A percentile compares a stretch with the other conserved stretches of the same genome.
Conservation (phyloP, 2,797 vertebrate genomes). For the Enteromius unitaeniatus region DNA sequence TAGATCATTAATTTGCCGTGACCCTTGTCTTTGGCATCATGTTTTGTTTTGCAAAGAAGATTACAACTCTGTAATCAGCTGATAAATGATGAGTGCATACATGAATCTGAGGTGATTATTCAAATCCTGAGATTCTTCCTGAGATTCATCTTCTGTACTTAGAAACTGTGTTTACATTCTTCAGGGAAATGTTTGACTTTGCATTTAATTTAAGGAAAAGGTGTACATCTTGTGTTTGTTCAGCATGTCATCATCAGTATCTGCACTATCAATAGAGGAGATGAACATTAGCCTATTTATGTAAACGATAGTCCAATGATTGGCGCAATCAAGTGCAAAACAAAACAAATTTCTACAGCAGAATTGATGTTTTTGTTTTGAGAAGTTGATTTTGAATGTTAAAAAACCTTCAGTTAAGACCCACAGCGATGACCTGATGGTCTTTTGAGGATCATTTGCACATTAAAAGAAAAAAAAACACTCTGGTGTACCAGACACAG, state of each 20-base stretch:
- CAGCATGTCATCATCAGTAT: too few species aligned
- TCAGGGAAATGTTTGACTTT: neutral
- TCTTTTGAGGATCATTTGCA: neutral
- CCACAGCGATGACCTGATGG: neutral
- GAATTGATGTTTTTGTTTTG: too few species aligned
- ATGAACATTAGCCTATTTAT: too few species aligned
- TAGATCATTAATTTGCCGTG: neutral
- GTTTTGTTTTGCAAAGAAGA: too few species aligned
- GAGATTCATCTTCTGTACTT: too few species aligned
- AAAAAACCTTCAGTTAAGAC: too few species aligned
- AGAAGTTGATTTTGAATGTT: neutral
- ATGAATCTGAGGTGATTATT: neutral
- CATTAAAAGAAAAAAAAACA: neutral
- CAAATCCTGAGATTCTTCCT: neutral
- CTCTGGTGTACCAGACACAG: neutral
- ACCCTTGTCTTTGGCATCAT: neutral
- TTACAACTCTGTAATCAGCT: neutral
- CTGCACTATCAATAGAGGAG: too few species aligned
- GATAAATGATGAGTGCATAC: neutral
- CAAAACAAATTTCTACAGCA: neutral
- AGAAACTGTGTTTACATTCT: too few species aligned
- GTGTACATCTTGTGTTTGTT: neutral
- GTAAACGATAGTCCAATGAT: neutral
- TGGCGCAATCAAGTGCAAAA: neutral
- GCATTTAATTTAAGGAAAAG: neutral